Evolutionary conservation across 92 coral and sea anemone species (phyloP).

Genomic region (Virgularia gustaviana): DNA sequence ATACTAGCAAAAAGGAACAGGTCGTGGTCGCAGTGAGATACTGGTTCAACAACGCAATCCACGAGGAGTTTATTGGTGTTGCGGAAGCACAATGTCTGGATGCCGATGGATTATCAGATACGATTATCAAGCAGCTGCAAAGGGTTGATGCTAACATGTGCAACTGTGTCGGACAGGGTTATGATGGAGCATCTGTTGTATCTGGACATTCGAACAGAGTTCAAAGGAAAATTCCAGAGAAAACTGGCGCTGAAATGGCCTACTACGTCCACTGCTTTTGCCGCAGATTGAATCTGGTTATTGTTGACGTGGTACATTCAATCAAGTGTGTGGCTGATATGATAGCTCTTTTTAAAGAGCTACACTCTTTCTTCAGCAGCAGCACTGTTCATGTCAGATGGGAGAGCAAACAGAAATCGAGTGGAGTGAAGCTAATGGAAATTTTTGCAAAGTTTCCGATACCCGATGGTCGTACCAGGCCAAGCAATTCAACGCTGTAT

Average conservation of each 20-base stretch:
- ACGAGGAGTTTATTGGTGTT: conserved; percentile 8
- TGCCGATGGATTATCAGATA: background rate
- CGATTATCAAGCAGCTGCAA: background rate
- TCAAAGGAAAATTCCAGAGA: background rate
- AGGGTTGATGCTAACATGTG: conserved; percentile 2
- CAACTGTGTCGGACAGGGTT: conserved; percentile 3
- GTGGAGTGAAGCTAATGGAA: background rate
- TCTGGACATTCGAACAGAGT: background rate
- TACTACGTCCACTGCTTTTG: background rate
- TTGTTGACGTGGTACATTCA: conserved; percentile 6
- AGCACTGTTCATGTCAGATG: background rate
- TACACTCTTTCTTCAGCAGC: background rate
- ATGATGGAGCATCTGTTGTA: conserved; percentile 3
- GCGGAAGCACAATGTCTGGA: conserved; percentile 16
- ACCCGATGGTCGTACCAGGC: background rate
- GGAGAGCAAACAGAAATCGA: background rate
- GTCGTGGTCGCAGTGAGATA: conserved; percentile 13
- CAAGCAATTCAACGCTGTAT: background rate
- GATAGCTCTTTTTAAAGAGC: background rate
- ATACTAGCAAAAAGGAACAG: conserved; percentile 11
- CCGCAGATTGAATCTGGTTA: background rate
- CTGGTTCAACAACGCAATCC: conserved; percentile 4
- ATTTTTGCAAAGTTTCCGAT: background rate
- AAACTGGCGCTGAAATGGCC: conserved; percentile 6
- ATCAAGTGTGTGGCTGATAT: conserved; percentile 2